A percentile compares a stretch with the other conserved stretches of the same genome.
These are phyloP conservation scores for Heliconius ismenius DNA, from an alignment of 2,888 invertebrate genomes.

Conservation along the genomic window DNA sequence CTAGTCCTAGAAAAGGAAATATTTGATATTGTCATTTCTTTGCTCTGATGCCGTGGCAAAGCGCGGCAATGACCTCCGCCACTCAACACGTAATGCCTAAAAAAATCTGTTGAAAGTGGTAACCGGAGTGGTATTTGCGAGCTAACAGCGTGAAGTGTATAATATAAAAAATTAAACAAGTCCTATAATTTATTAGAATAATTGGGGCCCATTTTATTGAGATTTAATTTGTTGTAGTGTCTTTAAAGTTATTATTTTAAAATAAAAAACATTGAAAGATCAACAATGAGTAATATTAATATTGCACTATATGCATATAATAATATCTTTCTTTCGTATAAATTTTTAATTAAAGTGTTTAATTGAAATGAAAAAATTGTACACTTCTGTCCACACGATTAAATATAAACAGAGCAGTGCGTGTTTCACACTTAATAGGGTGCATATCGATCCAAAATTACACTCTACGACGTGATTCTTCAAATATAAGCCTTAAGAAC, in stretches of 20 bases:
- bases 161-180: no score
- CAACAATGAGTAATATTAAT: neutral
- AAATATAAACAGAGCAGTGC: constrained; percentile 11
- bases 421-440: constrained; percentile 25
- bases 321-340: neutral
- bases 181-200: no score
- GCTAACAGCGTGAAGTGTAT: no score
- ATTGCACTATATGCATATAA: neutral
- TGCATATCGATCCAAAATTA: constrained; percentile 25
- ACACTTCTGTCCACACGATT: constrained; percentile 5
- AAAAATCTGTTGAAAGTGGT: no score
- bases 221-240: no score
- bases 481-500: constrained; percentile 16
- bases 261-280: neutral
- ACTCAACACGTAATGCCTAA: no score
- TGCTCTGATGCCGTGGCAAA: neutral
- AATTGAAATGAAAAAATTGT: constrained; percentile 4
- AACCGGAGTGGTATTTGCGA: no score
- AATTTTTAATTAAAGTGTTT: neutral
- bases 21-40: neutral
- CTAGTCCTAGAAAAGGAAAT: neutral
- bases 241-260: neutral
- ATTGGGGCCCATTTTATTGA: no score
- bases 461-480: neutral
- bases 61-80: no score